phyloP scores from a whole-genome alignment of 2,888 invertebrate genomes.

The Cantharis flavilabris region DNA sequence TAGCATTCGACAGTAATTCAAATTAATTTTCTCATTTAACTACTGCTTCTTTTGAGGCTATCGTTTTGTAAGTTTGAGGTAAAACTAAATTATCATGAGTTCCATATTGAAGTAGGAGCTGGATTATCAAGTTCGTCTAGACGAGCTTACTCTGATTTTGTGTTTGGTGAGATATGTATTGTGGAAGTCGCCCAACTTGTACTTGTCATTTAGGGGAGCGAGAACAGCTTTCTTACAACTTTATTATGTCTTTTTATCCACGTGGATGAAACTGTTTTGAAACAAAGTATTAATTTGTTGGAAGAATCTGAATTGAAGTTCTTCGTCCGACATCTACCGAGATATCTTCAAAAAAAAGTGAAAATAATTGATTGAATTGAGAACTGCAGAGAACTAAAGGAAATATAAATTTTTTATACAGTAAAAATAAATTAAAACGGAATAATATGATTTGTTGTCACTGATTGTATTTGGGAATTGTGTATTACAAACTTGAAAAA shows the following conservation, averaged over 20 bases:
- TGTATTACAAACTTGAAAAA: neutral
- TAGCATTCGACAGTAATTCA: no score
- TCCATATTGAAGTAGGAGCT: neutral
- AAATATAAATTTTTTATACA: no score
- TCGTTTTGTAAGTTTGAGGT: neutral
- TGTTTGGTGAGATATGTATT: neutral
- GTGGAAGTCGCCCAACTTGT: neutral
- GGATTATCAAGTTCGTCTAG: neutral
- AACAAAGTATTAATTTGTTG: neutral
- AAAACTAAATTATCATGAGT: neutral
- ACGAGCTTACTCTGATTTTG: neutral
- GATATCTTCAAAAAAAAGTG: no score
- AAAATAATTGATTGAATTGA: no score
- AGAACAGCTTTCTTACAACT: neutral
- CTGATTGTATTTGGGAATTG: neutral
- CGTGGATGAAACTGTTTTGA: neutral
- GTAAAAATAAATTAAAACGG: neutral
- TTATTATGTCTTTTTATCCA: neutral
- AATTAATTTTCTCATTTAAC: neutral
- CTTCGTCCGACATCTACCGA: no score
- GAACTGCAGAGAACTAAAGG: neutral
- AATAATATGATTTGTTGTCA: neutral
- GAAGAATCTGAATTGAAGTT: no score
- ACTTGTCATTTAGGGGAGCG: neutral
- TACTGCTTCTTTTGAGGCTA: neutral